Conservation (phyloP, 2,888 invertebrate genomes). For the Euplagia quadripunctaria region DNA sequence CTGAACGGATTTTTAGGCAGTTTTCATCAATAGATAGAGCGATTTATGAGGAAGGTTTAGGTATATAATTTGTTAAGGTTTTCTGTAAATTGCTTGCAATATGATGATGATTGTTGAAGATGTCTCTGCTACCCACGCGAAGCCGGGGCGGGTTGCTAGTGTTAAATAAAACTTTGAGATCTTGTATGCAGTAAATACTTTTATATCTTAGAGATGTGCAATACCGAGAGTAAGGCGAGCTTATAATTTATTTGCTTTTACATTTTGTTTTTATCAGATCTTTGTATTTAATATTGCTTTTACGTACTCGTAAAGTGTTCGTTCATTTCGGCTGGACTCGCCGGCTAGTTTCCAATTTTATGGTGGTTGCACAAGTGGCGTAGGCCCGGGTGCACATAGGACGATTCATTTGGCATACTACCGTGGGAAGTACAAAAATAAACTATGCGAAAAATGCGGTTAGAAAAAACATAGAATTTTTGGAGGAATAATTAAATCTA, state of each 20-base stretch:
- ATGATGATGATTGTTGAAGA: no score
- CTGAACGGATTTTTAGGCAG: no score
- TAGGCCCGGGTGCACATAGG: conserved; percentile 41
- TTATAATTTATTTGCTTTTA: background rate
- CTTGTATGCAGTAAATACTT: background rate
- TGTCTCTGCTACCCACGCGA: no score
- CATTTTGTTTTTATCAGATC: background rate
- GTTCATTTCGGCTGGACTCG: conserved; percentile 67
- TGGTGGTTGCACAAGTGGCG: conserved; percentile 80
- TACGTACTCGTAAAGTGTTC: conserved; percentile 57
- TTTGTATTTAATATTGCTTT: conserved; percentile 59
- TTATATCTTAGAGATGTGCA: background rate
- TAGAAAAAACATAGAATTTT: background rate
- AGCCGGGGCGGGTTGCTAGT: no score
- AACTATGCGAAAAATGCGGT: conserved; percentile 32
- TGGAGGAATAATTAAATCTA: no score
- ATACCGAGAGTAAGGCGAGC: background rate
- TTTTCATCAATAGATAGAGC: no score
- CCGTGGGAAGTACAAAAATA: conserved; percentile 38
- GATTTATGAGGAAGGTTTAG: no score
- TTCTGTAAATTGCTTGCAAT: no score
- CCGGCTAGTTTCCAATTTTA: conserved; percentile 83
- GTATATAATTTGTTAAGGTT: no score
- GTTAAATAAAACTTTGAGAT: no score
- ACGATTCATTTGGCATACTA: conserved; percentile 52